Evolutionary conservation across 2,888 invertebrate genomes (phyloP), one percentile per base, ranked within the genome.

Genomic region (Flexamia atlantica): DNA sequence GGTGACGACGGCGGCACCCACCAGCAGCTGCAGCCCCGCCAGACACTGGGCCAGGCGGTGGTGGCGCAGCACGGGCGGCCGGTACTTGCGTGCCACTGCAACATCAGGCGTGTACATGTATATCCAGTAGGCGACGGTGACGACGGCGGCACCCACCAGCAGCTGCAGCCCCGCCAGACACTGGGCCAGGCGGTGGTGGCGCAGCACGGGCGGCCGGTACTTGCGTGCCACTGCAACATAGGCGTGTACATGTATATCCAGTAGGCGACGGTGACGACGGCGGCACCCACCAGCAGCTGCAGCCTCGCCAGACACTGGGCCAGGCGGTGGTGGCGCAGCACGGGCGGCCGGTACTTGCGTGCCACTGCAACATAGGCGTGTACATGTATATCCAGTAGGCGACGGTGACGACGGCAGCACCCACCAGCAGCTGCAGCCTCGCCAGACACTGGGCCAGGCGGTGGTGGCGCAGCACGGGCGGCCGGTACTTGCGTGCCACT

Each of bases 191-290:
- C 90, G 90, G 86, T 91, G 90, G 87, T 91, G 91, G 83, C 90
- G 90, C 84, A 92, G 89, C 82, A 92, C 89, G 30, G 91, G 91
- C n/a, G 92, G 92, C 84, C 91, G 88, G 84, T 91, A 90, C 88
- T 91, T 91, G 74, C 90, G 89, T 28, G 91, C 90, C 5, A 94
- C 94, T 20, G 93, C 93, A 90, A 88, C 92, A 92, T 92, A 2
- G 57, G 79, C 85, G 93, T 32, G 57, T 57, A 79, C 25, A 79
- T 79, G 79, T 57, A 57, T 28, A 79, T 90, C 92, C 93, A 94
- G 72, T 92, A 89, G 0, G 93, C 91, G 80, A 94, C 87, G 25
- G 92, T 90, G 81, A 92, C 91, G 81, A 94, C 89, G 70, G 92
- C 90, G 23, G 92, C 87, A 30, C 93, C 94, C 70, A 93, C 88